These are phyloP conservation scores for Craseonycteris thonglongyai DNA, from an alignment of 2,113 vertebrate species.

Conservation along the genomic window DNA sequence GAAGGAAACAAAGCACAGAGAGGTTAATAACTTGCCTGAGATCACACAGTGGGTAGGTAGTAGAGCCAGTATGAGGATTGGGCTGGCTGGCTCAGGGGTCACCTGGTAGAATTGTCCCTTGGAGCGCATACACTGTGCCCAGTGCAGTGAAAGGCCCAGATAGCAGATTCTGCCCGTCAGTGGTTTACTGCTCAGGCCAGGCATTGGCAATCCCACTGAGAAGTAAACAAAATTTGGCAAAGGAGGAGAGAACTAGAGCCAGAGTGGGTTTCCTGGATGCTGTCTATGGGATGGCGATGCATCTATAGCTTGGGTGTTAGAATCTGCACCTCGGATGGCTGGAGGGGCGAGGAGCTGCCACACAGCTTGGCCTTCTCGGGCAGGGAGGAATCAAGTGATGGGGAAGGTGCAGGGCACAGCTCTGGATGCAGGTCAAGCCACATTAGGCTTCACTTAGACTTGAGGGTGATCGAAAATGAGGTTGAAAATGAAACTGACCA, in stretches of 20 bases:
- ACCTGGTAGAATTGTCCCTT: neutral
- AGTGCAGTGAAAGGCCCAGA: neutral
- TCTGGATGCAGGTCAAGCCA: neutral
- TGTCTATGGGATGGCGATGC: neutral
- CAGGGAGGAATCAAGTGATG: accelerated
- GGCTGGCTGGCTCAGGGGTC: neutral
- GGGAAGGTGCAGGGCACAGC: neutral
- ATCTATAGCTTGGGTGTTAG: accelerated
- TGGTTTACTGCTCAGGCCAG: neutral
- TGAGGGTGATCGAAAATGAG: neutral
- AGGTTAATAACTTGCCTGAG: neutral
- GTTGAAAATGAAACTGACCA: neutral
- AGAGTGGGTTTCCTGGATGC: neutral
- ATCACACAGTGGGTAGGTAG: neutral
- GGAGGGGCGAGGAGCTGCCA: neutral
- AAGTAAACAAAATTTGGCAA: neutral
- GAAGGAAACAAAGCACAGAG: neutral
- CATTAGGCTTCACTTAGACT: neutral
- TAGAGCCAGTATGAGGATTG: neutral
- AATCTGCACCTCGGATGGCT: too few species aligned
- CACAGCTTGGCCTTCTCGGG: accelerated
- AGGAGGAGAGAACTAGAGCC: neutral
- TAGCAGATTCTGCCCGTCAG: accelerated
- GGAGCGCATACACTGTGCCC: neutral
- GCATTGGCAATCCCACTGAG: neutral